These are phyloP conservation scores for Entosphenus tridentatus DNA, from an alignment of 2,113 vertebrate genomes.

Conservation along the genomic window DNA sequence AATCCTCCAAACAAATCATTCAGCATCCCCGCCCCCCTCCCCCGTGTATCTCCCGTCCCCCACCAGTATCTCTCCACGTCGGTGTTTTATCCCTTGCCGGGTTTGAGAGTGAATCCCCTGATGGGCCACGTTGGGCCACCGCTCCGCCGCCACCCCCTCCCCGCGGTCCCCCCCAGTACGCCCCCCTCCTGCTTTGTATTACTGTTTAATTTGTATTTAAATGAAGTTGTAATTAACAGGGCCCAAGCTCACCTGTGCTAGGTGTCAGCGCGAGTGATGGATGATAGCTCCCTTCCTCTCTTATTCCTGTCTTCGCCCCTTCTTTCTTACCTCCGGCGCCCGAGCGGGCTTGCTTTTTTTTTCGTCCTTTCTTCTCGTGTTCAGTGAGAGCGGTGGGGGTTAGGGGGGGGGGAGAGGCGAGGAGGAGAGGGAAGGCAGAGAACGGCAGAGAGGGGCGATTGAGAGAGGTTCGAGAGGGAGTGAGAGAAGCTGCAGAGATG, in stretches of 20 bases:
- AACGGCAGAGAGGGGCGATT: too few species aligned
- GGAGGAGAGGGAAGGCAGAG: too few species aligned
- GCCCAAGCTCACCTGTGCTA: constrained; percentile 6
- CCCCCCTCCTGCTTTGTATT: constrained; percentile 4
- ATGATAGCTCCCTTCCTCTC: neutral
- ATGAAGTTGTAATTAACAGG: constrained; percentile 7
- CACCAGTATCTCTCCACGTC: too few species aligned
- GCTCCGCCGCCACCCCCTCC: too few species aligned
- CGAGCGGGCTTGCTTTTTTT: neutral
- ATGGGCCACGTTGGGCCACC: too few species aligned
- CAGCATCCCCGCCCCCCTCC: too few species aligned
- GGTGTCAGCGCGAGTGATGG: constrained; percentile 6
- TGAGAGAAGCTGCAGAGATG: too few species aligned
- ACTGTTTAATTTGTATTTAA: constrained; percentile 6
- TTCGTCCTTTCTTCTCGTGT: neutral
- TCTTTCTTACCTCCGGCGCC: neutral
- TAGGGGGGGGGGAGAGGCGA: neutral
- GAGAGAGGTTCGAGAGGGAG: too few species aligned
- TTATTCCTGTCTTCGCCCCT: neutral
- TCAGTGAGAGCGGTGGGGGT: neutral
- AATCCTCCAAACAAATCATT: too few species aligned
- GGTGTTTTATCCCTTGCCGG: too few species aligned
- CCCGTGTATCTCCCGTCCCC: too few species aligned
- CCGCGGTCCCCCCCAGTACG: neutral
- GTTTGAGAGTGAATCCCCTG: too few species aligned